phyloP scores from a whole-genome alignment of 1,140 invertebrate species.

The Drosophila miranda region DNA sequence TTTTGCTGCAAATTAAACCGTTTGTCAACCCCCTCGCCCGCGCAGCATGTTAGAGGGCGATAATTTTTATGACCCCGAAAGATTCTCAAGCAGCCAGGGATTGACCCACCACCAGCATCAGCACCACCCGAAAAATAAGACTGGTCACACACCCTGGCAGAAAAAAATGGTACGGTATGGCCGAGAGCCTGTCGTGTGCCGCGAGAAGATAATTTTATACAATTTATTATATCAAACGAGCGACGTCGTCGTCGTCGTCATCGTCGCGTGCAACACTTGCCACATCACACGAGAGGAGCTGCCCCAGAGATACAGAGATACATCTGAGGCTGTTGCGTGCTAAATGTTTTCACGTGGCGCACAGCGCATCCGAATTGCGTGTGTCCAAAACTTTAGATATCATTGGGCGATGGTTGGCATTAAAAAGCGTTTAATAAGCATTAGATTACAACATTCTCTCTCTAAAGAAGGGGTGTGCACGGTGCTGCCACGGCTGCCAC shows the following conservation, averaged over 20 bases:
- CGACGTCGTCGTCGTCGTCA: constrained; percentile 36
- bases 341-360: constrained; percentile 71
- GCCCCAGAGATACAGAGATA: constrained; percentile 33
- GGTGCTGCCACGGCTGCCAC: too few relatives aligned
- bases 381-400: constrained; percentile 38
- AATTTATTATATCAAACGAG: constrained; percentile 69
- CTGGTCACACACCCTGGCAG: constrained; percentile 43
- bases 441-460: constrained; percentile 71
- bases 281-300: constrained; percentile 51
- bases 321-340: constrained; percentile 62
- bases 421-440: constrained; percentile 81
- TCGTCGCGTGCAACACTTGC: constrained; percentile 77
- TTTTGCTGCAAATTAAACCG: constrained; percentile 9
- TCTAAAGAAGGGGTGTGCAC: constrained; percentile 6
- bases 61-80: constrained; percentile 77
- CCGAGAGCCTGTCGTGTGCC: constrained; percentile 61
- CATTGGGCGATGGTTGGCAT: constrained; percentile 42
- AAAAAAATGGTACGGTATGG: too few relatives aligned
- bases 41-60: constrained; percentile 59
- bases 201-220: constrained; percentile 75
- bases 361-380: constrained; percentile 48
- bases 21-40: constrained; percentile 44
- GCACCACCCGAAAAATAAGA: constrained; percentile 16
- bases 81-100: constrained; percentile 66
- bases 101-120: constrained; percentile 75